Conservation (phyloP, 2,113 vertebrate genomes). For the Mellivora capensis region DNA sequence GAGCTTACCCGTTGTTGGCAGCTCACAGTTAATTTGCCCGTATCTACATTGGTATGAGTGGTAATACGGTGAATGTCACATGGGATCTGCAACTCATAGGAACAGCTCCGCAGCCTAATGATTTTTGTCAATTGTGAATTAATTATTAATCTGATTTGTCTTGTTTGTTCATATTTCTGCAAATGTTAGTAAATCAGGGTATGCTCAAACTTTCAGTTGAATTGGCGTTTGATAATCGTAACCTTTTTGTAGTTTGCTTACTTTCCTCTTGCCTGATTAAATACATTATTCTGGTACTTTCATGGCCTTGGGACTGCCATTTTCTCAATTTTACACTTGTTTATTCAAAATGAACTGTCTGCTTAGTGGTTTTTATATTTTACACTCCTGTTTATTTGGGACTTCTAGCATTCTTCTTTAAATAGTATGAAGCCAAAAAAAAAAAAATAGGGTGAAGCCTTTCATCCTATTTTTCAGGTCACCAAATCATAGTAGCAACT, state of each 20-base stretch:
- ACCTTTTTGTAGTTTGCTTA: background rate
- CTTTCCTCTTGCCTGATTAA: background rate
- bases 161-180: constrained; percentile 39
- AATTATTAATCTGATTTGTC: constrained; percentile 70
- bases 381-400: background rate
- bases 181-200: constrained; percentile 36
- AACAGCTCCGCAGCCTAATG: constrained; percentile 32
- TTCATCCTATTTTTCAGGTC: background rate
- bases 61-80: constrained; percentile 50
- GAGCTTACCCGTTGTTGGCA: constrained; percentile 35
- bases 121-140: constrained; percentile 66
- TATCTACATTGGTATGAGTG: constrained; percentile 49
- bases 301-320: background rate
- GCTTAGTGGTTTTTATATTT: background rate
- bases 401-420: background rate
- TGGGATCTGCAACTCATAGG: constrained; percentile 39
- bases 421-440: background rate
- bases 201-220: constrained; percentile 10
- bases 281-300: background rate
- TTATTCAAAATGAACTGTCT: background rate
- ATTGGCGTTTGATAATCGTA: background rate
- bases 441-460: background rate
- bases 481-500: background rate
- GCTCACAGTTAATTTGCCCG: constrained; percentile 66
- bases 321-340: constrained; percentile 3